These are phyloP conservation scores for Dynastes maya DNA, from an alignment of 2,888 invertebrate species.

Conservation along the genomic window DNA sequence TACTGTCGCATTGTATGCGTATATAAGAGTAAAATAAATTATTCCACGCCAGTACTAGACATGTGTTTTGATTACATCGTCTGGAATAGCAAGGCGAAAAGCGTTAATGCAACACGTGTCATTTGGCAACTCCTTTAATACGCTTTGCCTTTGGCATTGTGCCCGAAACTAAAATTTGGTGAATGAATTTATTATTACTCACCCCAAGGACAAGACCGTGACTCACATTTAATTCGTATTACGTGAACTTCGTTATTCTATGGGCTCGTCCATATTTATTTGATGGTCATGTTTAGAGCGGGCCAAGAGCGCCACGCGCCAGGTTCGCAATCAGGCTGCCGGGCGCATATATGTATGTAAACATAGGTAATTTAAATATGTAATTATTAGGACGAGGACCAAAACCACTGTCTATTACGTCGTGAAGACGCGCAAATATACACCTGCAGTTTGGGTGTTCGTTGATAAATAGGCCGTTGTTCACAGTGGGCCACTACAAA, in stretches of 20 bases:
- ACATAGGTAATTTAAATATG: too few species aligned
- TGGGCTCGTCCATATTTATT: constrained; percentile 25
- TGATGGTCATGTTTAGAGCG: constrained; percentile 14
- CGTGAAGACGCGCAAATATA: too few species aligned
- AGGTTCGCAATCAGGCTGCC: too few species aligned
- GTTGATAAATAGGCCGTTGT: too few species aligned
- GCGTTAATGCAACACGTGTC: constrained; percentile 28
- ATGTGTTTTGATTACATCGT: constrained; percentile 5
- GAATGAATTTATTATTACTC: constrained; percentile 36
- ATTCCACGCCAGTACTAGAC: not conserved
- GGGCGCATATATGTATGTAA: too few species aligned
- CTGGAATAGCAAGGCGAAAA: constrained; percentile 8
- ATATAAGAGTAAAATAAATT: constrained; percentile 9
- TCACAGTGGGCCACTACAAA: too few species aligned
- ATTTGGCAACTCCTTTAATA: too few species aligned
- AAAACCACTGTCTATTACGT: too few species aligned
- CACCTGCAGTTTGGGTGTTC: too few species aligned
- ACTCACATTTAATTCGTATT: constrained; percentile 39
- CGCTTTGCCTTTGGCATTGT: not conserved
- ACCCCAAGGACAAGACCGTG: constrained; percentile 18
- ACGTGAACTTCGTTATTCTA: not conserved
- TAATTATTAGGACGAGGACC: too few species aligned
- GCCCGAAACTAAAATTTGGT: constrained; percentile 16
- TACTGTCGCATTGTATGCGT: not conserved
- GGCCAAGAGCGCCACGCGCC: too few species aligned